Conservation (phyloP, 2,797 vertebrate genomes). For the Aselliscus stoliczkanus region DNA sequence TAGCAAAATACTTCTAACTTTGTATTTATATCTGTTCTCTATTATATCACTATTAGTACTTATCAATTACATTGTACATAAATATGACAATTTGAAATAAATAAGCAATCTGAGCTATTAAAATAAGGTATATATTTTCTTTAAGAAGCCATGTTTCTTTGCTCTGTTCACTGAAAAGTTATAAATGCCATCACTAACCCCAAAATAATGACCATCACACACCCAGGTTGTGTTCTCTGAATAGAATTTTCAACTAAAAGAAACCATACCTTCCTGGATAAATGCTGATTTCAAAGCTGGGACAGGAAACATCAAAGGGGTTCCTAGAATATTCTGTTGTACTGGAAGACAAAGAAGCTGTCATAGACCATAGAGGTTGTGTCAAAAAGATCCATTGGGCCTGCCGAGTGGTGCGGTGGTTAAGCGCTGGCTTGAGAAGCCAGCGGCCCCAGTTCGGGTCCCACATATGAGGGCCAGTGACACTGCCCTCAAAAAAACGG, state of each 20-base stretch:
- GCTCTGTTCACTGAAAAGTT: neutral
- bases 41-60: neutral
- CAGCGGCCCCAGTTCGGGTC: too few species aligned
- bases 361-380: too few species aligned
- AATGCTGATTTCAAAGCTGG: neutral
- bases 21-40: neutral
- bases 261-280: neutral
- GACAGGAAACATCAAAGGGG: neutral
- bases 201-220: neutral
- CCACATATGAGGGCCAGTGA: too few species aligned
- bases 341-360: neutral
- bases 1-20: neutral
- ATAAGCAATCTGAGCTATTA: constrained; percentile 3
- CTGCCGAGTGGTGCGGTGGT: too few species aligned
- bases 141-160: neutral
- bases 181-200: neutral
- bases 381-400: too few species aligned
- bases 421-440: too few species aligned
- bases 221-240: neutral
- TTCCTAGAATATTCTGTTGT: neutral
- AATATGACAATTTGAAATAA: constrained; percentile 30
- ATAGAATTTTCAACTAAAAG: constrained; percentile 7
- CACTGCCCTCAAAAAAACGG: too few species aligned
- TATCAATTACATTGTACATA: neutral
- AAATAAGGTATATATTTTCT: neutral